A percentile compares a stretch with the other conserved stretches of the same genome.
Evolutionary conservation across 2,113 vertebrate genomes (phyloP).

Genomic region (Vanacampus margaritifer): DNA sequence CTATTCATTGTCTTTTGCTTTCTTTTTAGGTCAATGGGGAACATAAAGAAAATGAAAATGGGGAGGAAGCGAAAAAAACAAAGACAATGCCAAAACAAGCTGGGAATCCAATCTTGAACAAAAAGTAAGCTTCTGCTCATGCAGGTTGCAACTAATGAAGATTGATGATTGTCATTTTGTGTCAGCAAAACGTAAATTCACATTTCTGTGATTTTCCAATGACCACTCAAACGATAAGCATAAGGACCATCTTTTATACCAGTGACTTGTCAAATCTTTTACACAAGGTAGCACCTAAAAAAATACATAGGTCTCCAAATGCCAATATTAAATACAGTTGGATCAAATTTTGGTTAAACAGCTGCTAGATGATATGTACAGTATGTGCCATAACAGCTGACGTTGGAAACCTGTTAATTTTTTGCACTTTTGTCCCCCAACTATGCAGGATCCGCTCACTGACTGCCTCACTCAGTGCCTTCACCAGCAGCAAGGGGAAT

Average conservation of each 20-base stretch:
- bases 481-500: constrained; percentile 72
- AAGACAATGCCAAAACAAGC: constrained; percentile 79
- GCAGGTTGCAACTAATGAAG: too few species aligned
- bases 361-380: too few species aligned
- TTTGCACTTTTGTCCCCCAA: constrained; percentile 14
- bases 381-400: not conserved
- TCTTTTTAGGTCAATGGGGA: constrained; percentile 25
- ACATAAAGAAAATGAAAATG: constrained; percentile 5
- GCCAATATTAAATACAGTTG: too few species aligned
- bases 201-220: too few species aligned
- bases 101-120: constrained; percentile 82
- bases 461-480: constrained; percentile 77
- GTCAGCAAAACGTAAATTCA: too few species aligned
- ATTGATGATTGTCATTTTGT: too few species aligned
- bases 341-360: too few species aligned
- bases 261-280: too few species aligned
- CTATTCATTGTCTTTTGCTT: constrained; percentile 5
- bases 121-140: constrained; percentile 69
- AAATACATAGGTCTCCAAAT: too few species aligned
- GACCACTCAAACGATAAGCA: too few species aligned
- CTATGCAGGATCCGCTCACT: constrained; percentile 83
- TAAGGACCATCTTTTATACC: too few species aligned
- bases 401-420: not conserved
- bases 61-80: constrained; percentile 52
- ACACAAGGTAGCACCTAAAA: too few species aligned